Conservation (phyloP, 2,113 vertebrate genomes). For the Chamaea fasciata region DNA sequence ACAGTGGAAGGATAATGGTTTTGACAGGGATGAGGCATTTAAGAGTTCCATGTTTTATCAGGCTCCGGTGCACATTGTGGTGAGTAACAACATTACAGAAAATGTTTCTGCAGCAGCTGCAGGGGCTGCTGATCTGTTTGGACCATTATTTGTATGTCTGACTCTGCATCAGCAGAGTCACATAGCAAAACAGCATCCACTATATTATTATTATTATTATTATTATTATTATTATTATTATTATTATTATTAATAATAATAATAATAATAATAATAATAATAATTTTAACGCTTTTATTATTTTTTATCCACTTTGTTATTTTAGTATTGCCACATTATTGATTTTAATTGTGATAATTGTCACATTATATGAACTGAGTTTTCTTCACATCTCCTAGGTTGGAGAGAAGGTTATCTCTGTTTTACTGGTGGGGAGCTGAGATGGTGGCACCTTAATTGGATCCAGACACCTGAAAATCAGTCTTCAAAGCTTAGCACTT, state of each 20-base stretch:
- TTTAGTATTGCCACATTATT: too few relatives aligned
- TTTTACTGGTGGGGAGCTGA: background rate
- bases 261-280: too few relatives aligned
- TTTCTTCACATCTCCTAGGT: background rate
- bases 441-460: background rate
- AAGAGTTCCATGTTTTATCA: background rate
- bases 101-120: background rate
- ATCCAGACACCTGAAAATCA: background rate
- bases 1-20: background rate
- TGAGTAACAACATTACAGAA: background rate
- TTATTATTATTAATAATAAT: too few relatives aligned
- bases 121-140: background rate
- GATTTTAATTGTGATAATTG: too few relatives aligned
- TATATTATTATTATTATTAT: too few relatives aligned
- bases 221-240: too few relatives aligned
- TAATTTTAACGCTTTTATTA: too few relatives aligned
- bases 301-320: too few relatives aligned
- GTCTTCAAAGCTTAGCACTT: background rate
- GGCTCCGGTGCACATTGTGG: background rate
- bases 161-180: background rate
- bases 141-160: background rate
- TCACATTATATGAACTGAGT: rapidly evolving
- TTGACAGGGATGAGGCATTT: background rate
- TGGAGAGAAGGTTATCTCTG: background rate
- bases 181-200: rapidly evolving